A percentile compares a stretch with the other conserved stretches of the same genome.
These are phyloP conservation scores for Chelon labrosus DNA, from an alignment of 2,797 vertebrate genomes.

Conservation along the genomic window DNA sequence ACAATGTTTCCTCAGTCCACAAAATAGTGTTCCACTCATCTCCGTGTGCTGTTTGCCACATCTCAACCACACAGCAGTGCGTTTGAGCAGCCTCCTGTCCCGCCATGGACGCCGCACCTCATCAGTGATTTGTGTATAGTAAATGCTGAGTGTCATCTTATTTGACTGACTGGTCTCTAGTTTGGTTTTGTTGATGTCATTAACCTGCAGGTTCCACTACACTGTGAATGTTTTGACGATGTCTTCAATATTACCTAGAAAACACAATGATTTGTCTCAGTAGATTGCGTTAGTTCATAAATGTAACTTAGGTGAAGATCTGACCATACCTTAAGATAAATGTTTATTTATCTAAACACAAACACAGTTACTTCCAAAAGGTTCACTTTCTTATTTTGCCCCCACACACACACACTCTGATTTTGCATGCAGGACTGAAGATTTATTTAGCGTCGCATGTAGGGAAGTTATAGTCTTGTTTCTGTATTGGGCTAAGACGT, in stretches of 20 bases:
- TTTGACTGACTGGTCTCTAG: too few species aligned
- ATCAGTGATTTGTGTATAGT: too few species aligned
- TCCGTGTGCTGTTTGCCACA: too few species aligned
- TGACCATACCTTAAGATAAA: constrained; percentile 2
- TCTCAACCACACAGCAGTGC: too few species aligned
- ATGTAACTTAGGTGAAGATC: constrained; percentile 12
- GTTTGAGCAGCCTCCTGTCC: too few species aligned
- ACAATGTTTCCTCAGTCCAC: too few species aligned
- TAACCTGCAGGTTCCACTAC: not conserved
- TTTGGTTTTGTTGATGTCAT: not conserved
- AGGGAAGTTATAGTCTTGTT: not conserved
- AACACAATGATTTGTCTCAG: not conserved
- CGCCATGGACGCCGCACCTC: too few species aligned
- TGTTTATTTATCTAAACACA: not conserved
- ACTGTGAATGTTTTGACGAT: not conserved
- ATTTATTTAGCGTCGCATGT: constrained; percentile 6
- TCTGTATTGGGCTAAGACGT: not conserved
- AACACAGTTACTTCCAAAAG: constrained; percentile 1
- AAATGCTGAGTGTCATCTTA: too few species aligned
- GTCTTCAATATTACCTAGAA: not conserved
- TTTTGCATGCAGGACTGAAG: constrained; percentile 31
- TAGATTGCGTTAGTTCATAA: not conserved
- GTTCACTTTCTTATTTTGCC: not conserved
- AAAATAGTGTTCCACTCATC: too few species aligned
- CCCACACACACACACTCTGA: constrained; percentile 5